These are phyloP conservation scores for Bugulina stolonifera DNA, from an alignment of 2,888 invertebrate genomes.

Conservation along the genomic window DNA sequence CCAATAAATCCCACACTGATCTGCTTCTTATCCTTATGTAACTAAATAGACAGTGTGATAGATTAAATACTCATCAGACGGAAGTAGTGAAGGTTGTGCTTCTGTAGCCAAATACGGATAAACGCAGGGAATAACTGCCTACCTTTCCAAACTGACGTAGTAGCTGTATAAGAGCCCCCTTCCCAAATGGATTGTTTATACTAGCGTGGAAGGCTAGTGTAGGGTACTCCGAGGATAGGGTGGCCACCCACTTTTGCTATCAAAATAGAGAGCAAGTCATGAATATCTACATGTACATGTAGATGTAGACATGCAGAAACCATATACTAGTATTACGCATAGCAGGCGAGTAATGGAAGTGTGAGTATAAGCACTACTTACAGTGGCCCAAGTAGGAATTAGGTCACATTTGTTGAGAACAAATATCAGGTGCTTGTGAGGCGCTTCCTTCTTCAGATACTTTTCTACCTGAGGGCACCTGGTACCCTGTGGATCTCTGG, in stretches of 20 bases:
- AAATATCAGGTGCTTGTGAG: slow-evolving; percentile 93
- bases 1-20: slow-evolving; percentile 98
- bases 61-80: too few relatives aligned
- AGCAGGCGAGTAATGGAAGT: too few relatives aligned
- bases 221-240: slow-evolving; percentile 88
- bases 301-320: too few relatives aligned
- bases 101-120: too few relatives aligned
- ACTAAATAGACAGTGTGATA: too few relatives aligned
- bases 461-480: slow-evolving; percentile 86
- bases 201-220: slow-evolving; percentile 98
- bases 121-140: slow-evolving; percentile 26
- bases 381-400: slow-evolving; percentile 93
- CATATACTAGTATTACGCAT: too few relatives aligned
- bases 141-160: slow-evolving; percentile 86
- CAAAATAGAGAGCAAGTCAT: too few relatives aligned
- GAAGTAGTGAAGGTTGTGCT: too few relatives aligned
- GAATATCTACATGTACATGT: too few relatives aligned
- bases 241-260: slow-evolving; percentile 86
- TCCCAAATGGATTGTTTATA: slow-evolving; percentile 95
- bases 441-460: slow-evolving; percentile 85
- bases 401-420: slow-evolving; percentile 84
- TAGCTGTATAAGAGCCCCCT: slow-evolving; percentile 91
- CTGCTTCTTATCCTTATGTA: slow-evolving; percentile 93
- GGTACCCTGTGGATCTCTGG: slow-evolving; percentile 93
- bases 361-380: slow-evolving; percentile 38